phyloP scores from a whole-genome alignment of 2,888 invertebrate genomes.

The Hypercompe scribonia region DNA sequence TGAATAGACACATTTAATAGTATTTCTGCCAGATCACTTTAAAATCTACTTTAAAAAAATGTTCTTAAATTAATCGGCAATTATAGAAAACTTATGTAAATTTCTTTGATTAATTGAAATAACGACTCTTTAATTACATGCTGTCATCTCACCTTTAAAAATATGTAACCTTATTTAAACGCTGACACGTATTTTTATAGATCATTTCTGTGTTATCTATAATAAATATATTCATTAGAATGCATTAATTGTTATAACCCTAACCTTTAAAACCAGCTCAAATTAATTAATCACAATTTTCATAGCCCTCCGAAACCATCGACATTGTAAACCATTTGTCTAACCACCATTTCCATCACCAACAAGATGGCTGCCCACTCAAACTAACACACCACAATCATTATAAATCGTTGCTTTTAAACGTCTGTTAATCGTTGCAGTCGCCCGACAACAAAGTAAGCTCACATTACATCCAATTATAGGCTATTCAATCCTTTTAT shows the following conservation, averaged over 20 bases:
- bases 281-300: slow-evolving; percentile 76
- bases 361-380: slow-evolving; percentile 74
- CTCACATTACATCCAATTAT: slow-evolving; percentile 86
- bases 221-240: slow-evolving; percentile 42
- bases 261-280: slow-evolving; percentile 56
- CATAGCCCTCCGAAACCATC: slow-evolving; percentile 54
- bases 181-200: too few species aligned
- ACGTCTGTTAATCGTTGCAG: slow-evolving; percentile 74
- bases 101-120: too few species aligned
- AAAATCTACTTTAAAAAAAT: background rate
- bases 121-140: background rate
- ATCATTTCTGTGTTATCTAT: slow-evolving; percentile 25
- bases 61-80: too few species aligned
- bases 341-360: slow-evolving; percentile 69
- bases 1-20: too few species aligned
- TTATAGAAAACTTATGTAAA: too few species aligned
- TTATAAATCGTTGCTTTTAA: slow-evolving; percentile 76
- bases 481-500: slow-evolving; percentile 83
- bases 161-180: background rate
- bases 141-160: background rate
- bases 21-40: background rate
- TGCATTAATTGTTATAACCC: slow-evolving; percentile 49
- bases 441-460: slow-evolving; percentile 79
- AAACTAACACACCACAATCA: slow-evolving; percentile 68
- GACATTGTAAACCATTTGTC: slow-evolving; percentile 76